Evolutionary conservation across 2,113 vertebrate genomes (phyloP).

Genomic region (Rhynchomys soricoides): DNA sequence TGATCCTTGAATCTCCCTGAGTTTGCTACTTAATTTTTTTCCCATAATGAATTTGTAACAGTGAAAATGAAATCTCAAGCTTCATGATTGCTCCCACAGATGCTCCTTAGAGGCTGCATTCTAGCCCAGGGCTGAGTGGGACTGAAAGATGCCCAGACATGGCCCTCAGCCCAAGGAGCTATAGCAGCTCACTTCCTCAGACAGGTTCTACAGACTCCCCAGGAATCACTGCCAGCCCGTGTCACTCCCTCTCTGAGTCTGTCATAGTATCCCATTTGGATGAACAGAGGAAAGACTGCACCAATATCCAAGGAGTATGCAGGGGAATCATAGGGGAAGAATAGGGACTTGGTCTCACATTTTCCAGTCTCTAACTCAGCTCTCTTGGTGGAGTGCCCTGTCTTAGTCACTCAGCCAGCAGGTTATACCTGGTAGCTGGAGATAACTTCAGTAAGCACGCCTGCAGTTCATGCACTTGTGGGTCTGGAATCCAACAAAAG

Average conservation of each 20-base stretch:
- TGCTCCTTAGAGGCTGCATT: no score
- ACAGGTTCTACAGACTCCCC: accelerated
- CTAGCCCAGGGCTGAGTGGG: neutral
- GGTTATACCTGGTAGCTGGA: neutral
- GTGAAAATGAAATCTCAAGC: neutral
- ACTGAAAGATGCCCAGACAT: neutral
- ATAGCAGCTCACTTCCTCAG: accelerated
- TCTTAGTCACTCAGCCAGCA: neutral
- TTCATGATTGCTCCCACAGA: neutral
- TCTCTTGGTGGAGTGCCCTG: neutral
- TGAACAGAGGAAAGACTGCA: no score
- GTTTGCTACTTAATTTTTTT: neutral
- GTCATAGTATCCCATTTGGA: accelerated
- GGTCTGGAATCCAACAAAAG: neutral
- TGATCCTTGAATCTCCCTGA: neutral
- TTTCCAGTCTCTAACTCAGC: neutral
- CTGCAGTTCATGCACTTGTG: neutral
- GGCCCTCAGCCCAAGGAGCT: accelerated
- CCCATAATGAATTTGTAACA: neutral
- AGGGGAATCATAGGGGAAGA: neutral
- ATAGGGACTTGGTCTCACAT: neutral
- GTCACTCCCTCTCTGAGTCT: accelerated
- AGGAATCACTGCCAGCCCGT: neutral
- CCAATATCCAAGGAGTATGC: accelerated
- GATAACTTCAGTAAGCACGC: neutral